Evolutionary conservation across 2,113 vertebrate genomes (phyloP).

Genomic region (Microtus richardsoni): DNA sequence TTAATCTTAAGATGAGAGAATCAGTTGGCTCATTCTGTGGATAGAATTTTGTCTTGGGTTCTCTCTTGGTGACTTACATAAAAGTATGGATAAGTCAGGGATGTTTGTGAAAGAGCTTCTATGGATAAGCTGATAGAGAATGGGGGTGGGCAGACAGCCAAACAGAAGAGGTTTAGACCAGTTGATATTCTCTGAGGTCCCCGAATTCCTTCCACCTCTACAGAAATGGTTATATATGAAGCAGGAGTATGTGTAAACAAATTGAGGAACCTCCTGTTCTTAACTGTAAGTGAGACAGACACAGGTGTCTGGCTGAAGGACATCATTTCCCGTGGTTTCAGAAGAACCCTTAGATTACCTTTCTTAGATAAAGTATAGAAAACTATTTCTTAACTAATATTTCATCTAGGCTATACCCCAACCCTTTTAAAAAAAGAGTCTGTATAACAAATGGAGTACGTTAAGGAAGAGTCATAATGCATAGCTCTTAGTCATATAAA

Average conservation of each 20-base stretch:
- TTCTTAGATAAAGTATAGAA: constrained; percentile 9
- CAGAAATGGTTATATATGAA: background rate
- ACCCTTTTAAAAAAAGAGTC: background rate
- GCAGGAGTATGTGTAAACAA: background rate
- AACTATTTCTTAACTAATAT: constrained; percentile 32
- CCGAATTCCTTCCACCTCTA: background rate
- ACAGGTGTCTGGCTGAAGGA: background rate
- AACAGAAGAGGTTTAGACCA: background rate
- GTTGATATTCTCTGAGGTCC: background rate
- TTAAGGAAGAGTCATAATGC: background rate
- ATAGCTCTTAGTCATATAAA: constrained; percentile 67
- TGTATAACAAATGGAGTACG: rapidly evolving
- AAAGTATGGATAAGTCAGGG: background rate
- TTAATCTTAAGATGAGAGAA: background rate
- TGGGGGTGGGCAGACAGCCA: background rate
- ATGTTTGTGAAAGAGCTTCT: background rate
- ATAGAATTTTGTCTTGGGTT: constrained; percentile 49
- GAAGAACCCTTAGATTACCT: constrained; percentile 15
- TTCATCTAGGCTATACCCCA: background rate
- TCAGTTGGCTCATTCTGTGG: constrained; percentile 12
- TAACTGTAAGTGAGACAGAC: background rate
- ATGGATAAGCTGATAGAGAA: background rate
- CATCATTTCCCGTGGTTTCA: background rate
- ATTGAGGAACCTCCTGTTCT: background rate
- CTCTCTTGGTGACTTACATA: constrained; percentile 29